These are phyloP conservation scores for Plectus sambesii DNA, from an alignment of 1,140 invertebrate genomes.

Conservation along the genomic window DNA sequence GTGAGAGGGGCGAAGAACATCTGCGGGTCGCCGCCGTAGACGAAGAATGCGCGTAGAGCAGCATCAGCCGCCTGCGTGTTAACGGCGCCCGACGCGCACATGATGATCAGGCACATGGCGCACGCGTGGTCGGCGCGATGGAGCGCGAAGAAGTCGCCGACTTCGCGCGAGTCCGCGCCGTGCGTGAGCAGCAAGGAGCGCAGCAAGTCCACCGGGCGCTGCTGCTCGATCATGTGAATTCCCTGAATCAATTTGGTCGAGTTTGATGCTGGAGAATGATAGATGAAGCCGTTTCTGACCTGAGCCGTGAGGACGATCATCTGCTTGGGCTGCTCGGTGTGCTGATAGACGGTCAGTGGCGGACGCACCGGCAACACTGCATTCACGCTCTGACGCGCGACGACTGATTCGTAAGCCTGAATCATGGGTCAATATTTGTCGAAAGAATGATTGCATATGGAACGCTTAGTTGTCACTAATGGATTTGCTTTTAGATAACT, in stretches of 20 bases:
- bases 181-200: conserved; percentile 43
- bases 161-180: conserved; percentile 34
- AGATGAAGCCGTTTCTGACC: too few relatives aligned
- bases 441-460: too few relatives aligned
- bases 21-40: conserved; percentile 69
- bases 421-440: too few relatives aligned
- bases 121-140: conserved; percentile 13
- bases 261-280: too few relatives aligned
- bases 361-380: conserved; percentile 51
- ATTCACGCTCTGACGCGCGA: too few relatives aligned
- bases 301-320: conserved; percentile 74
- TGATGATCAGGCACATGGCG: conserved; percentile 15
- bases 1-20: conserved; percentile 16
- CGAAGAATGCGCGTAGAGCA: conserved; percentile 78
- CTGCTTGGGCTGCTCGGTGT: conserved; percentile 60
- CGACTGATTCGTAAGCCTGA: too few relatives aligned
- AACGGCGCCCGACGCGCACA: conserved; percentile 2
- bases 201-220: conserved; percentile 47
- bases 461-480: too few relatives aligned
- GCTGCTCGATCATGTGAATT: conserved; percentile 44
- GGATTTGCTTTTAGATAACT: too few relatives aligned
- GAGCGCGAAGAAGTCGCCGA: conserved; percentile 22
- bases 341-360: conserved; percentile 62
- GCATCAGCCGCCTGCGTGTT: conserved; percentile 58
- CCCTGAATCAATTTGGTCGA: too few relatives aligned